Base-by-base conservation (phyloP, 2,888 invertebrate species). In the Epistrophe eligans region DNA sequence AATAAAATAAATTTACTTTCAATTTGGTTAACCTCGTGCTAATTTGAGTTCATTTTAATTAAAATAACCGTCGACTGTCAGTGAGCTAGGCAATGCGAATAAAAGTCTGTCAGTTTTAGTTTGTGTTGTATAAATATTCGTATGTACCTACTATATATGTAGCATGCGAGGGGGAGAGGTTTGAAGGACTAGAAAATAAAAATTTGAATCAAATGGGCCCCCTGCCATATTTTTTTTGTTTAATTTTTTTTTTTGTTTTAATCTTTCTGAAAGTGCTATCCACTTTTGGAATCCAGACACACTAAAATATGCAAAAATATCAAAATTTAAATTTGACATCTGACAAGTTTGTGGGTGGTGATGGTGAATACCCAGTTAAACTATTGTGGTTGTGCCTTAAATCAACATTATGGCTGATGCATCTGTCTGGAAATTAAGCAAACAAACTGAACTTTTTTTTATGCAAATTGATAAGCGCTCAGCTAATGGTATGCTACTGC, bases 31-130 rank as follows among this genome's bases (percentile, higher is more conserved):
- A 89, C 92, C 92, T 92, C 92, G 92, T 90, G 90, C 92, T 90
- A 90, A 90, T 91, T 92, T 90, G 90, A 91, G 92, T 92, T 92
- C 91, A 92, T 91, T 91, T 91, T 89, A 91, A 92, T 92, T 92
- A 91, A 92, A 91, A 88, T 81, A 88, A 87, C 87, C 83, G 70
- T 70, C 70, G 72, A 73, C 87, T 79, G 83, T 72, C 85, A 74
- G 74, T 60, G 67, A 77, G 82, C 64, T 58, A 77, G 72, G 77
- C 67, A 77, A 57, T n/a, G 55, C 58, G 43, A 66, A 43, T 62
- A 55, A 77, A 77, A 64, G 64, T 77, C 64, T 77, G 57, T 70
- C 79, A 73, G 66, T 48, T 48, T 57, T 64, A 57, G 50, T 43
- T 35, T 15, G 24, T 66, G 64, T 32, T 60, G 19, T 38, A 60